Percentiles rank a stretch among this genome's conserved stretches.
phyloP scores from a whole-genome alignment of 2,797 vertebrate genomes.

The Channallabes apus region DNA sequence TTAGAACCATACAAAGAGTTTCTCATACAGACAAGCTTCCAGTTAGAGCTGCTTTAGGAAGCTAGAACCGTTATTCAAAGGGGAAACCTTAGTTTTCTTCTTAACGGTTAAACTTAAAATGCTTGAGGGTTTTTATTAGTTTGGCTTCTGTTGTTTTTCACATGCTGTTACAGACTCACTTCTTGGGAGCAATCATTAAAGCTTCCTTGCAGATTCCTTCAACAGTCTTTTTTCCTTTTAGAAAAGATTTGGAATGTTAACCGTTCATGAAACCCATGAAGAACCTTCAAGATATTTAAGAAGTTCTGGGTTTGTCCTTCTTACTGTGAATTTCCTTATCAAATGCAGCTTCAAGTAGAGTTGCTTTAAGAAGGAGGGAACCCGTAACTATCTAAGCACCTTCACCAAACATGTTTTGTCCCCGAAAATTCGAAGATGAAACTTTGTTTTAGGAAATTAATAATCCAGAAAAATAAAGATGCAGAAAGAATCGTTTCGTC shows the following conservation, averaged over 20 bases:
- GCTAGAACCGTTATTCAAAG: neutral
- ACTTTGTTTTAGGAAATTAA: neutral
- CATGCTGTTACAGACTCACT: neutral
- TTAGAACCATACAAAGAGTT: neutral
- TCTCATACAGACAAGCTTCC: neutral
- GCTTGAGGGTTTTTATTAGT: too few relatives aligned
- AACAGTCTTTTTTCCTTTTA: neutral
- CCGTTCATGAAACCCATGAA: neutral
- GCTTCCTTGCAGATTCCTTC: neutral
- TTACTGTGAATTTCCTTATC: neutral
- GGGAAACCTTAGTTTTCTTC: neutral
- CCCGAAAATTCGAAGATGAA: neutral
- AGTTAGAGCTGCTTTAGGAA: neutral
- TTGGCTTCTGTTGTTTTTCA: neutral
- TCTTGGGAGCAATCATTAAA: neutral
- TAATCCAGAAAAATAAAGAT: neutral
- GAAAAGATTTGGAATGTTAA: neutral
- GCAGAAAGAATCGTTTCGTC: neutral
- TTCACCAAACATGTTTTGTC: neutral
- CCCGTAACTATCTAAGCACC: neutral
- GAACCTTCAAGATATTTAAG: neutral
- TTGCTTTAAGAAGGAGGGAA: neutral
- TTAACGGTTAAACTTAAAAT: neutral
- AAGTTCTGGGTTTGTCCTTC: neutral
- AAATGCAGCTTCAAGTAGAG: neutral